phyloP scores from a whole-genome alignment of 2,888 invertebrate species.

The Eulithis testata region DNA sequence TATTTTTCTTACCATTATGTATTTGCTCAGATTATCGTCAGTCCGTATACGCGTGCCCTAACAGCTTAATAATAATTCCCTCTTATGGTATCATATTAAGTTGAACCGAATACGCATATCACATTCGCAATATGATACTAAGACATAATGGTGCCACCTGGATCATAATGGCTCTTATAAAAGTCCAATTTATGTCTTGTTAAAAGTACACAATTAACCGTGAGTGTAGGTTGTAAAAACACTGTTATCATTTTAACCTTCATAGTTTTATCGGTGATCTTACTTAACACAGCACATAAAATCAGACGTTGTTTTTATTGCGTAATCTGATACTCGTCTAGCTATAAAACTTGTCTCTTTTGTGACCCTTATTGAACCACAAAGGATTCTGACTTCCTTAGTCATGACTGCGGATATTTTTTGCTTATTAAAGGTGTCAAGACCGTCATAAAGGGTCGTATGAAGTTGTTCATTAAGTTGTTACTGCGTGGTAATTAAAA shows the following conservation, averaged over 20 bases:
- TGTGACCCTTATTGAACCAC: constrained; percentile 46
- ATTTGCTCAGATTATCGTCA: constrained; percentile 13
- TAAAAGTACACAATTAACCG: constrained; percentile 16
- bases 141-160: constrained; percentile 40
- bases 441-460: constrained; percentile 62
- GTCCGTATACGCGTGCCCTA: constrained; percentile 38
- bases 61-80: constrained; percentile 36
- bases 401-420: constrained; percentile 58
- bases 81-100: constrained; percentile 39
- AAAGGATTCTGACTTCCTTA: constrained; percentile 43
- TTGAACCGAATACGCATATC: constrained; percentile 41
- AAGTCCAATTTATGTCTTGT: constrained; percentile 21
- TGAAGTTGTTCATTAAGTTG: constrained; percentile 59
- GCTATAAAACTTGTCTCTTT: constrained; percentile 15
- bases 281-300: constrained; percentile 23
- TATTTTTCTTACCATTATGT: too few relatives aligned
- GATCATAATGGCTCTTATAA: constrained; percentile 31
- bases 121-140: constrained; percentile 40
- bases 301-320: constrained; percentile 25
- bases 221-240: constrained; percentile 19
- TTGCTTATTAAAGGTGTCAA: constrained; percentile 70
- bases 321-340: constrained; percentile 31
- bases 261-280: constrained; percentile 33
- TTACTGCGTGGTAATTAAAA: constrained; percentile 69
- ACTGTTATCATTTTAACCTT: constrained; percentile 37